These are phyloP conservation scores for Stenolophus ochropezus DNA, from an alignment of 2,888 invertebrate species.

Conservation along the genomic window DNA sequence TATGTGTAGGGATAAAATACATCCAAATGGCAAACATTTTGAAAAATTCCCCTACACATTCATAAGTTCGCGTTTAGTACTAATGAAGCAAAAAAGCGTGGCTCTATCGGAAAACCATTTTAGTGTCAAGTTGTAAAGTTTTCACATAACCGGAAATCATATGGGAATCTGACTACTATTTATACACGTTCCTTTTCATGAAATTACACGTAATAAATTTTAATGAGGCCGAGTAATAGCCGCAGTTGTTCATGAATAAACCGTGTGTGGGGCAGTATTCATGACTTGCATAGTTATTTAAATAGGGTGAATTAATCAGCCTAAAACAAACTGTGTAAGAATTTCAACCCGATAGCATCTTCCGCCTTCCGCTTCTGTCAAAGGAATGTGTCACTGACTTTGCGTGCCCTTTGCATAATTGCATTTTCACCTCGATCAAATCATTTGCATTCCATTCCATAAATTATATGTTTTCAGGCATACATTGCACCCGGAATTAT, in stretches of 20 bases:
- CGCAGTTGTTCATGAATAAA: constrained; percentile 44
- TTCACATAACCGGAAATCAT: constrained; percentile 29
- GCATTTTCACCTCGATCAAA: constrained; percentile 3
- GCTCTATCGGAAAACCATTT: neutral
- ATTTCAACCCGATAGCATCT: constrained; percentile 43
- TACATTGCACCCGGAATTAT: neutral
- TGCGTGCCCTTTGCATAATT: constrained; percentile 36
- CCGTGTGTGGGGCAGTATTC: constrained; percentile 34
- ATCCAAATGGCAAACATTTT: no score
- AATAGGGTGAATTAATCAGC: constrained; percentile 56
- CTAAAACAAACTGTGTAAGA: constrained; percentile 51
- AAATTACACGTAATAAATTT: constrained; percentile 53
- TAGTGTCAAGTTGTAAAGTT: neutral
- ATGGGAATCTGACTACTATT: constrained; percentile 47
- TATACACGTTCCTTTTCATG: constrained; percentile 44
- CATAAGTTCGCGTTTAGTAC: no score
- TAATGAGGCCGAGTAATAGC: constrained; percentile 20
- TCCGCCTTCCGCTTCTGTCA: neutral
- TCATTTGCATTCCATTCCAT: constrained; percentile 20
- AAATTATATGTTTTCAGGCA: constrained; percentile 3
- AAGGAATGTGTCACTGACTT: constrained; percentile 25
- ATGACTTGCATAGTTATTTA: constrained; percentile 55
- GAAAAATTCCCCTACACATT: no score
- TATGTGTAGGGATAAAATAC: no score
- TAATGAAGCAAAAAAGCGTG: neutral